Evolutionary conservation across 2,888 invertebrate genomes (phyloP).

Genomic region (Keiferia lycopersicella): DNA sequence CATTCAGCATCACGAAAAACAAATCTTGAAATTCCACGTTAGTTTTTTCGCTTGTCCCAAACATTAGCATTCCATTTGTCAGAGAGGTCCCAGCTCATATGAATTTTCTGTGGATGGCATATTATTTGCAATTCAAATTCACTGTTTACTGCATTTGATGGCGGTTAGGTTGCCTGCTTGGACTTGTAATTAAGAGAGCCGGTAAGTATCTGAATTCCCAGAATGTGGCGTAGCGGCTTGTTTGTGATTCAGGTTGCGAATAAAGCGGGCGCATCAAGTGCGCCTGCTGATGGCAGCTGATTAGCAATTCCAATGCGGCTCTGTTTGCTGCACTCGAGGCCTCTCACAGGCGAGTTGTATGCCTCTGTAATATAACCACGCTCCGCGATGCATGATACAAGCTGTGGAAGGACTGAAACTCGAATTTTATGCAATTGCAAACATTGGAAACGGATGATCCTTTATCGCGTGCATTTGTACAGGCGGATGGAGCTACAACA

Average conservation of each 20-base stretch:
- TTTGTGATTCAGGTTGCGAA: conserved; percentile 10
- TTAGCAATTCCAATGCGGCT: conserved; percentile 35
- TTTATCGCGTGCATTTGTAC: conserved; percentile 3
- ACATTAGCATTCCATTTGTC: conserved; percentile 4
- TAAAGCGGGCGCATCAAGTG: conserved; percentile 10
- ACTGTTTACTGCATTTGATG: conserved; percentile 4
- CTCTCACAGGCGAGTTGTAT: conserved; percentile 12
- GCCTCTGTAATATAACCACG: background rate
- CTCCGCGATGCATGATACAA: background rate
- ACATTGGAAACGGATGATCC: conserved; percentile 16
- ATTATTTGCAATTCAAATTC: conserved; percentile 9
- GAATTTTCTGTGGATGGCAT: conserved; percentile 3
- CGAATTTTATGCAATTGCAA: background rate
- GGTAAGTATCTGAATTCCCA: background rate
- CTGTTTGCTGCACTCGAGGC: conserved; percentile 28
- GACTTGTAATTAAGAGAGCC: background rate
- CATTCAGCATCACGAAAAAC: background rate
- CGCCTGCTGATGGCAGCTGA: conserved; percentile 27
- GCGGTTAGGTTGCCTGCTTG: background rate
- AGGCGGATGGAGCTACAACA: conserved; percentile 2
- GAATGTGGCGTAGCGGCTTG: conserved; percentile 1
- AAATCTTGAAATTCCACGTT: background rate
- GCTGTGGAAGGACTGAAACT: background rate
- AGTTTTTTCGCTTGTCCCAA: background rate
- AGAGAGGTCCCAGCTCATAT: background rate